phyloP scores from a whole-genome alignment of 2,888 invertebrate genomes.

The Sarcophaga rosellei region DNA sequence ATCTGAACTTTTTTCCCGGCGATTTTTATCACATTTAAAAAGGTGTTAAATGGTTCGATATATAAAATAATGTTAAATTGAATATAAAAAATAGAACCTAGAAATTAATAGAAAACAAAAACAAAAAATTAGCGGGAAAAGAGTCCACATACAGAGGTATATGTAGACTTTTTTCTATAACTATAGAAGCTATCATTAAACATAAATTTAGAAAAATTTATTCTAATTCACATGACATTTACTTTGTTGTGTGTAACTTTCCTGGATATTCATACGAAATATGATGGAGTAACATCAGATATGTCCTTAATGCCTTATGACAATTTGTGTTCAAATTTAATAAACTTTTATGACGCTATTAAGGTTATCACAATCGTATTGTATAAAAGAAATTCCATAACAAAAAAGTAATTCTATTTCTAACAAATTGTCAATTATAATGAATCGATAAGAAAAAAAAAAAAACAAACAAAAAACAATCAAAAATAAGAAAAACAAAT shows the following conservation, averaged over 20 bases:
- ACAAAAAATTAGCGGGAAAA: too few relatives aligned
- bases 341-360: not conserved
- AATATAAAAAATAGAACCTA: too few relatives aligned
- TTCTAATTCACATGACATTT: not conserved
- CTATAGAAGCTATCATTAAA: not conserved
- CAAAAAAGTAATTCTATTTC: not conserved
- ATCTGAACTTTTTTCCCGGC: too few relatives aligned
- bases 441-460: not conserved
- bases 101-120: too few relatives aligned
- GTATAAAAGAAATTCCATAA: not conserved
- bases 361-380: not conserved
- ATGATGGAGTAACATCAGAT: too few relatives aligned
- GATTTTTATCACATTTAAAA: too few relatives aligned
- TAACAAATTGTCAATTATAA: conserved; percentile 7
- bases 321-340: not conserved
- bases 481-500: conserved; percentile 7
- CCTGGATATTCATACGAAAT: not conserved
- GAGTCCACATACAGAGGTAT: too few relatives aligned
- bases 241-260: not conserved
- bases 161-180: too few relatives aligned
- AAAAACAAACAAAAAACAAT: not conserved
- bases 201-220: not conserved
- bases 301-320: conserved; percentile 10
- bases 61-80: too few relatives aligned
- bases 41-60: too few relatives aligned